Evolutionary conservation across 1,140 invertebrate species (phyloP), one percentile per base, ranked within the genome.

Genomic region (Akabosia matsudoensis): DNA sequence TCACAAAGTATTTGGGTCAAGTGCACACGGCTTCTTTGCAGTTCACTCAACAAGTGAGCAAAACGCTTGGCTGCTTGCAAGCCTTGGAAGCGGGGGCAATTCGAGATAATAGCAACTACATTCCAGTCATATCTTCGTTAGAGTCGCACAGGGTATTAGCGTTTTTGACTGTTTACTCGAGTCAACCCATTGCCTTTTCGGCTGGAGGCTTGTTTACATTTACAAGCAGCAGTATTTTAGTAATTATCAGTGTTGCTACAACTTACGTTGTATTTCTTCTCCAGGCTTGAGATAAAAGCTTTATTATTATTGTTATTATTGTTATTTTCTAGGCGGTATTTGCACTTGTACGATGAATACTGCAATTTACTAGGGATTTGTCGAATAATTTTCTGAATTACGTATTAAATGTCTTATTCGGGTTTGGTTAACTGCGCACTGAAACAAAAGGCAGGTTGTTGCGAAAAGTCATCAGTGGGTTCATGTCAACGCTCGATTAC

Each of bases 191-290:
- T 33, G 52, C 70, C 7, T 80, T 78, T 73, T 80, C 76, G 22
- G 79, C 79, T 10, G 74, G 72, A 16, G 79, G 79, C n/a, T 74
- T 76, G 33, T 80, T 80, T 28, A 34, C 3, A 26, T 80, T 80
- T 34, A 72, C 71, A 4, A 22, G 75, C 70, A 28, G 56, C 16
- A 73, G 76, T 14, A 28, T 80, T 0, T 26, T 80, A 10, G 52
- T 34, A 26, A 64, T 75, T 34, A 76, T 78, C 28, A 80, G 79
- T 37, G 76, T 80, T 54, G 73, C 78, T 33, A 80, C 52, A 3
- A 76, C 79, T 13, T 80, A 80, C 30, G 61, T 80, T 4, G 76
- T 80, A 16, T 79, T 80, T 67, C 70, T 80, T 13, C 74, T 80
- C 18, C 79, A 80, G 34, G 79, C 79, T 37, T 37, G 2, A 72